phyloP scores from a whole-genome alignment of 1,140 invertebrate genomes.

The Onthophagus taurus region DNA sequence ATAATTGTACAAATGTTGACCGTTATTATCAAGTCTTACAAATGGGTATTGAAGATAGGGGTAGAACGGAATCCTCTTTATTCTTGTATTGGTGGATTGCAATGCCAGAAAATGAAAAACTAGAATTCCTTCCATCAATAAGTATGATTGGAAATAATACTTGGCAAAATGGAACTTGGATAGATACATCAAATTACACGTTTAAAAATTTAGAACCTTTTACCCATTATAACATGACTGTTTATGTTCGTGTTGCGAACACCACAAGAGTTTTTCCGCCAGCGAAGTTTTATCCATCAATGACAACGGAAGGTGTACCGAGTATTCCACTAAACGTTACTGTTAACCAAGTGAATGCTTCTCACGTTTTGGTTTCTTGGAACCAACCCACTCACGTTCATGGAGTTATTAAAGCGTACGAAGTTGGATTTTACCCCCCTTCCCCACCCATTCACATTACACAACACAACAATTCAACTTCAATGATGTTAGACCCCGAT shows the following conservation, averaged over 20 bases:
- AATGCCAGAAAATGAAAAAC: conserved; percentile 32
- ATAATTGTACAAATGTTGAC: conserved; percentile 42
- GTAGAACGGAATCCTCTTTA: conserved; percentile 42
- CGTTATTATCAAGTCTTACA: conserved; percentile 45
- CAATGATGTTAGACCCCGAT: conserved; percentile 43
- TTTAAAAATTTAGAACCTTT: conserved; percentile 58
- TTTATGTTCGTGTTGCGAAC: conserved; percentile 52
- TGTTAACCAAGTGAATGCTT: conserved; percentile 52
- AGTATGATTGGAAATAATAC: conserved; percentile 28
- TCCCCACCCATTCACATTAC: conserved; percentile 26
- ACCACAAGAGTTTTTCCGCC: conserved; percentile 45
- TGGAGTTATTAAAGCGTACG: conserved; percentile 55
- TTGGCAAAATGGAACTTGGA: conserved; percentile 55
- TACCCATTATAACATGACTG: conserved; percentile 67
- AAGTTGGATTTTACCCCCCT: conserved; percentile 42
- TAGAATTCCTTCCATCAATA: conserved; percentile 56
- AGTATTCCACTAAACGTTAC: conserved; percentile 53
- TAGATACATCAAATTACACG: conserved; percentile 41
- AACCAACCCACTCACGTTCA: conserved; percentile 50
- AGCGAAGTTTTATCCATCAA: conserved; percentile 43
- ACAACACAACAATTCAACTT: conserved; percentile 36
- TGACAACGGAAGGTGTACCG: conserved; percentile 39
- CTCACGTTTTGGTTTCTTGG: conserved; percentile 58
- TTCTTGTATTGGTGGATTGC: conserved; percentile 48
- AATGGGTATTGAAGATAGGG: conserved; percentile 44